Evolutionary conservation across 53 echinoderm and acorn worm genomes (phyloP), one percentile per base, ranked within the genome.

Genomic region (Holothuria leucospilota): DNA sequence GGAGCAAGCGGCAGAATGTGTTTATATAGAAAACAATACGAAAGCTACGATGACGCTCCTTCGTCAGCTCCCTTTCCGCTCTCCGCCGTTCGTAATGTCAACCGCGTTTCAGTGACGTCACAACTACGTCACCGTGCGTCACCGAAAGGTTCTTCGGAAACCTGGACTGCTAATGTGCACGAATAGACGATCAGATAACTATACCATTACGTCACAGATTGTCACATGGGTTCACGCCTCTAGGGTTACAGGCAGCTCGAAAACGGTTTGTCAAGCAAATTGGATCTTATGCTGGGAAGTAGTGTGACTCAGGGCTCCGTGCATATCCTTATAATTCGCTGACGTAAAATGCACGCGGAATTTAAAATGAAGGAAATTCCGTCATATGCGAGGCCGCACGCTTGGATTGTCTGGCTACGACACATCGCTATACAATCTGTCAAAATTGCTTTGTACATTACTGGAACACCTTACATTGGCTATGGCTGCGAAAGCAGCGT

Each of bases 101-200:
- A 72, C 40, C 72, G 72, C 13, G 72, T 72, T 72, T 38, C 72
- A 72, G 72, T 72, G 72, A 72, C 72, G 72, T 39, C 72, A 72
- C 72, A 72, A 72, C 72, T 41, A 72, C 72, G 72, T 72, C 40
- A 46, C 23, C 72, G 30, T 72, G 72, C 72, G 72, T 72, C 72
- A 72, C 42, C 20, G 49, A 46, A 23, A 72, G 72, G 72, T 23
- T 11, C 40, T 72, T 39, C 42, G 72, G 39, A 72, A 72, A 46
- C 40, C 72, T 72, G 24, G 23, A 46, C 72, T 41, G 72, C 42
- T 72, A 72, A 72, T 72, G 72, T 42, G 72, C 72, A 72, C 72
- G 72, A 72, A 72, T 24, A 39, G 40, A 39, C 39, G 72, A 72
- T 72, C 72, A 72, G 42, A 72, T 72, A 46, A 72, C 72, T 72